A percentile compares a stretch with the other conserved stretches of the same genome.
Conservation (phyloP, 1,140 invertebrate genomes). For the Eupristina koningsbergeri region DNA sequence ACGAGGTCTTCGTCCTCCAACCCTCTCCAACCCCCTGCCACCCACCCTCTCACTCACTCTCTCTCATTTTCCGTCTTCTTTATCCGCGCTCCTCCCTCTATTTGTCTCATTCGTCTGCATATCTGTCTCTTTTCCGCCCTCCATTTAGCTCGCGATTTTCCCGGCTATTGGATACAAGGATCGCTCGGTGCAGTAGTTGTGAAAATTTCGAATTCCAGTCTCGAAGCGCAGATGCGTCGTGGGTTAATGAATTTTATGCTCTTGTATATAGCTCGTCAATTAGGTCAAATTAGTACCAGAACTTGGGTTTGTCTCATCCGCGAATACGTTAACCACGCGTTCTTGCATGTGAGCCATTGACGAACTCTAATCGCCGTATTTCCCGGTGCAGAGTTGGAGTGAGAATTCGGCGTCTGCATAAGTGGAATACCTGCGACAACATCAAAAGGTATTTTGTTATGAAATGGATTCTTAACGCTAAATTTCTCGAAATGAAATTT, state of each 20-base stretch:
- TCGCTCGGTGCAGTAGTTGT: not conserved
- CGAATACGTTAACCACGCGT: not conserved
- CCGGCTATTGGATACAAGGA: constrained; percentile 7
- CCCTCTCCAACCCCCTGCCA: not conserved
- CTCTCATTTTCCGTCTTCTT: not conserved
- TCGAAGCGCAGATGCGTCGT: not conserved
- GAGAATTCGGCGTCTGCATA: not conserved
- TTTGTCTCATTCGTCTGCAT: not conserved
- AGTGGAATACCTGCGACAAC: not conserved
- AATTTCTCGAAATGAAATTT: not conserved
- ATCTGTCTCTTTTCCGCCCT: not conserved
- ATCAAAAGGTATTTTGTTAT: not conserved
- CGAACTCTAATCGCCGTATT: not conserved
- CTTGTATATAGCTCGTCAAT: constrained; percentile 38
- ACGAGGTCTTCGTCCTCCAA: not conserved
- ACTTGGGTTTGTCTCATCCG: not conserved
- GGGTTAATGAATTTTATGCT: constrained; percentile 38
- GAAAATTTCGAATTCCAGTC: constrained; percentile 12
- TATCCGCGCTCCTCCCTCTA: not conserved
- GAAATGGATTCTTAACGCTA: not conserved
- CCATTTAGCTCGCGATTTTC: constrained; percentile 18
- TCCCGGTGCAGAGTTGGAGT: not conserved
- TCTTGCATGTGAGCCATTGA: not conserved
- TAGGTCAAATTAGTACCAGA: constrained; percentile 40
- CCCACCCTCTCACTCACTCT: not conserved